phyloP scores from a whole-genome alignment of 2,797 vertebrate genomes.

The Platalea minor region DNA sequence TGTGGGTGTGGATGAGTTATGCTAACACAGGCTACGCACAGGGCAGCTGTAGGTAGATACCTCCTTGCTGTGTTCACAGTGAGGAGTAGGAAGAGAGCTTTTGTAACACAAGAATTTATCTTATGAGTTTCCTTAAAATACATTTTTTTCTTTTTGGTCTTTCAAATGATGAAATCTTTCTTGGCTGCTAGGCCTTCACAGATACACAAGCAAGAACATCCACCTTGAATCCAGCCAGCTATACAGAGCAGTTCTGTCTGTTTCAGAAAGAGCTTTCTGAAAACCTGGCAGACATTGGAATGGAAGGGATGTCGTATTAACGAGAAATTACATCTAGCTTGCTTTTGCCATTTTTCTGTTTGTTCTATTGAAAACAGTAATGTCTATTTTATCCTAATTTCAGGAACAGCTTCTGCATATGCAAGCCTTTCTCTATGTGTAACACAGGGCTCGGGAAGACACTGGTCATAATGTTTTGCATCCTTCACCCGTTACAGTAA shows the following conservation, averaged over 20 bases:
- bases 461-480: fast-evolving
- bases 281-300: background rate
- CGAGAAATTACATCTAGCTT: background rate
- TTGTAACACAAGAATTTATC: background rate
- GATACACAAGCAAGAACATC: background rate
- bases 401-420: background rate
- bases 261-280: background rate
- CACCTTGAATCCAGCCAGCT: background rate
- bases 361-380: background rate
- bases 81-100: background rate
- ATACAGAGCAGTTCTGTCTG: background rate
- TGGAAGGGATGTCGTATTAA: background rate
- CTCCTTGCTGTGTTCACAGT: background rate
- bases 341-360: background rate
- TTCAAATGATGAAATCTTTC: background rate
- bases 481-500: background rate
- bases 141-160: background rate
- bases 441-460: background rate
- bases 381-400: background rate
- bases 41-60: background rate
- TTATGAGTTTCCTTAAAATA: background rate
- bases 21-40: background rate
- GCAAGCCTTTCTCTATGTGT: background rate
- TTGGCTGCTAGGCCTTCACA: background rate
- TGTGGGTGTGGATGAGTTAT: background rate